Percentiles rank a stretch among this genome's conserved stretches.
Conservation (phyloP, 2,888 invertebrate species). For the Plebejus argus region DNA sequence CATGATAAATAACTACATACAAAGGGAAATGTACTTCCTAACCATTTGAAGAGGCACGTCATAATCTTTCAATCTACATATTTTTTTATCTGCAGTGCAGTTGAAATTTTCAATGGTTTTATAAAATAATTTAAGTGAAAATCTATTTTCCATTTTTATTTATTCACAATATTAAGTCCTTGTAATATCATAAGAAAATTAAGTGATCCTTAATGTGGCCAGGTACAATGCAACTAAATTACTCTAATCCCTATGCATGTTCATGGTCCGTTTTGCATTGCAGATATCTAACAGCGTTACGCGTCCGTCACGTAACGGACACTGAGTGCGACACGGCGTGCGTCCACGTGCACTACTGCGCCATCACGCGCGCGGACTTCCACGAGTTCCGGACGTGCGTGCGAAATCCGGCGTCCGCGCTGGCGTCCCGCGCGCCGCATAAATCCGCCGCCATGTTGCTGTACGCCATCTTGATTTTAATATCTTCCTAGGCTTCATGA, state of each 20-base stretch:
- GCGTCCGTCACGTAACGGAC: conserved; percentile 83
- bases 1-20: neutral
- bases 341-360: conserved; percentile 91
- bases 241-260: neutral
- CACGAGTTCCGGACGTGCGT: conserved; percentile 90
- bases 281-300: conserved; percentile 89
- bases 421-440: conserved; percentile 82
- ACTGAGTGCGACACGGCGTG: conserved; percentile 87
- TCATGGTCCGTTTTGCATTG: conserved; percentile 10
- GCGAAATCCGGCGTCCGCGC: conserved; percentile 88
- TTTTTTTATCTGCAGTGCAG: no score
- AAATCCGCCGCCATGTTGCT: conserved; percentile 68
- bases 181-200: no score
- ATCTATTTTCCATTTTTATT: no score
- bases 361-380: conserved; percentile 92
- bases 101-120: no score
- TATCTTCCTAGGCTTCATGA: conserved; percentile 41
- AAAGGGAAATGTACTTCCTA: neutral
- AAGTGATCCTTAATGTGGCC: neutral
- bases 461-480: conserved; percentile 69
- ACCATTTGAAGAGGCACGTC: neutral
- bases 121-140: no score
- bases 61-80: no score
- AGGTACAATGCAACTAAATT: neutral
- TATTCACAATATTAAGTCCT: no score